Conservation (phyloP, 1,140 invertebrate genomes). For the Drosophila novamexicana region DNA sequence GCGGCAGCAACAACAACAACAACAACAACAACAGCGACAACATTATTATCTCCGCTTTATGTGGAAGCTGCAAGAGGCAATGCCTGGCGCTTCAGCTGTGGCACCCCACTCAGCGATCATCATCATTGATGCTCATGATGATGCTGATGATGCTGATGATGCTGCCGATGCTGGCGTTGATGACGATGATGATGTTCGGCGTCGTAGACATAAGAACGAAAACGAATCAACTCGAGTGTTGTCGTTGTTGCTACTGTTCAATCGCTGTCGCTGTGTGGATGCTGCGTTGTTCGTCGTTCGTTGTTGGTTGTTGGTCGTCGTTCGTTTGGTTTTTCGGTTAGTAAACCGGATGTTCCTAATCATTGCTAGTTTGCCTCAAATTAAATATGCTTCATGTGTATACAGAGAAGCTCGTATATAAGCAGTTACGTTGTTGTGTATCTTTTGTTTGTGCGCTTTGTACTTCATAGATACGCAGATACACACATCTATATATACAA, state of each 20-base stretch:
- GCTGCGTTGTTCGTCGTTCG: constrained; percentile 38
- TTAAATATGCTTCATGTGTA: constrained; percentile 76
- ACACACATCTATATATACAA: constrained; percentile 4
- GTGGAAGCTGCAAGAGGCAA: constrained; percentile 55
- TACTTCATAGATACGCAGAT: constrained; percentile 47
- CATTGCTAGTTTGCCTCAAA: constrained; percentile 84
- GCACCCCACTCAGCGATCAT: constrained; percentile 57
- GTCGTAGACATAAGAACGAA: constrained; percentile 48
- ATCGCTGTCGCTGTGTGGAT: constrained; percentile 54
- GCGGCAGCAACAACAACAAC: constrained; percentile 44
- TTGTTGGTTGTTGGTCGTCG: constrained; percentile 35
- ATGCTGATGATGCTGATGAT: constrained; percentile 8
- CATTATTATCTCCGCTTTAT: constrained; percentile 81
- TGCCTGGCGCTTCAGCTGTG: constrained; percentile 66
- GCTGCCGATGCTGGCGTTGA: not conserved
- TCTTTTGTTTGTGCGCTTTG: constrained; percentile 72
- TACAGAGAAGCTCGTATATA: constrained; percentile 9
- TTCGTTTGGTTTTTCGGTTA: constrained; percentile 79
- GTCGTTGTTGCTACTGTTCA: constrained; percentile 73
- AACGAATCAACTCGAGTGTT: constrained; percentile 64
- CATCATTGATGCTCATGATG: constrained; percentile 30
- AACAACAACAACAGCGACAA: constrained; percentile 55
- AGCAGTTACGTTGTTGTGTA: constrained; percentile 42
- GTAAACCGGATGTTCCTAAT: constrained; percentile 84
- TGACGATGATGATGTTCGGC: constrained; percentile 6